Percentiles rank a stretch among this genome's conserved stretches.
phyloP scores from a whole-genome alignment of 2,797 vertebrate genomes.

The Lagocephalus sceleratus region DNA sequence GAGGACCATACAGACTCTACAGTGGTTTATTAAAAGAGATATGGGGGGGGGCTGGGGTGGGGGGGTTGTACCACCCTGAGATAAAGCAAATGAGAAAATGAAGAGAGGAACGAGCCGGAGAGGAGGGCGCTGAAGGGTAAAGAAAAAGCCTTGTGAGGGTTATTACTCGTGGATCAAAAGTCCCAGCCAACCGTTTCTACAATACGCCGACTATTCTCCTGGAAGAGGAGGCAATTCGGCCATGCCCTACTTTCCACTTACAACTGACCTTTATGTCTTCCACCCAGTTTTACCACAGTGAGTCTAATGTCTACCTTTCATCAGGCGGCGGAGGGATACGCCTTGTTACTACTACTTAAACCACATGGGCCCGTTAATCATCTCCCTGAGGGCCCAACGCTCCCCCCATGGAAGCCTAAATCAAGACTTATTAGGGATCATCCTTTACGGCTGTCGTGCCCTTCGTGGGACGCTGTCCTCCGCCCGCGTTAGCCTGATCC shows the following conservation, averaged over 20 bases:
- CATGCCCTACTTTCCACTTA: slow-evolving; percentile 73
- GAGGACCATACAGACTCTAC: slow-evolving; percentile 1
- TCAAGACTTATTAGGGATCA: slow-evolving; percentile 16
- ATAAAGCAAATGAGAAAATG: slow-evolving; percentile 11
- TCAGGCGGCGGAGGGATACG: slow-evolving; percentile 56
- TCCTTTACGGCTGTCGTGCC: not conserved
- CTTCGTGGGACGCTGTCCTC: slow-evolving; percentile 4
- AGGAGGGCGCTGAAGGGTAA: slow-evolving; percentile 1
- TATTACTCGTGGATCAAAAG: slow-evolving; percentile 74
- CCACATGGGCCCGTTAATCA: slow-evolving; percentile 61
- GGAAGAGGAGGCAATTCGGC: slow-evolving; percentile 66
- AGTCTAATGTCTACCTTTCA: slow-evolving; percentile 62
- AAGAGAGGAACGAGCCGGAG: slow-evolving; percentile 13
- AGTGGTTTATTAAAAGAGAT: slow-evolving; percentile 26
- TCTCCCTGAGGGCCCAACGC: slow-evolving; percentile 51
- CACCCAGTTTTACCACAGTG: slow-evolving; percentile 61
- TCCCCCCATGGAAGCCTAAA: slow-evolving; percentile 23
- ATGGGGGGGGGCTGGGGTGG: not conserved
- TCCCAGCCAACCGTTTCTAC: slow-evolving; percentile 63
- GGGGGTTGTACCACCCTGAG: slow-evolving; percentile 31
- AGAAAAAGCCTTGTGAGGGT: slow-evolving; percentile 53
- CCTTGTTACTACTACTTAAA: slow-evolving; percentile 70
- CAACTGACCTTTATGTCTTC: slow-evolving; percentile 76
- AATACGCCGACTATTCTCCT: slow-evolving; percentile 59
- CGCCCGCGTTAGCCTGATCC: no score